Evolutionary conservation across 1,140 invertebrate species (phyloP).

Genomic region (Hyles vespertilio): DNA sequence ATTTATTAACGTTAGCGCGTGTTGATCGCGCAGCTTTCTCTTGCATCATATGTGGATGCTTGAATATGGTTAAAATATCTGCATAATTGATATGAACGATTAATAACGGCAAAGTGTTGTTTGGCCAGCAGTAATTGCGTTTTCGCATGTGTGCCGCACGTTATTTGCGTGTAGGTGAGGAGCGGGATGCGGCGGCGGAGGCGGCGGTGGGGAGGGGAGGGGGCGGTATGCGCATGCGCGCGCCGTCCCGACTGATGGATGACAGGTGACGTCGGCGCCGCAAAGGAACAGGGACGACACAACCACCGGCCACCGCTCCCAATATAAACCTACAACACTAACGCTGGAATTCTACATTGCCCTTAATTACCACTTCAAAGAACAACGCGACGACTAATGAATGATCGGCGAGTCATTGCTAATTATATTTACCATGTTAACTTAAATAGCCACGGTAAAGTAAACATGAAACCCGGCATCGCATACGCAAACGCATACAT

Average conservation of each 20-base stretch:
- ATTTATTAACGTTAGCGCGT: background rate
- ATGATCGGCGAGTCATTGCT: constrained; percentile 9
- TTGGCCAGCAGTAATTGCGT: background rate
- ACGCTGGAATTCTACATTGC: constrained; percentile 22
- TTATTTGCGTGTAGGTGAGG: background rate
- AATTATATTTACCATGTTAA: background rate
- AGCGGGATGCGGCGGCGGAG: background rate
- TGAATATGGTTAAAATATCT: too few relatives aligned
- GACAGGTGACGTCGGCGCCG: constrained; percentile 70
- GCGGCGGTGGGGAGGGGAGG: too few relatives aligned
- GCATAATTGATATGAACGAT: too few relatives aligned
- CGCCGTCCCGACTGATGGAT: constrained; percentile 69
- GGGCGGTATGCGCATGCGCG: constrained; percentile 54
- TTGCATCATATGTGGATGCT: too few relatives aligned
- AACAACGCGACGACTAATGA: constrained; percentile 21
- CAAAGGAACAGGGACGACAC: constrained; percentile 36
- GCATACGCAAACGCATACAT: too few relatives aligned
- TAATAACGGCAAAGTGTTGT: too few relatives aligned
- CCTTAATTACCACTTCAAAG: constrained; percentile 34
- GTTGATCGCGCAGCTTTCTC: too few relatives aligned
- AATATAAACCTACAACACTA: constrained; percentile 25
- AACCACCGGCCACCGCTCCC: constrained; percentile 20
- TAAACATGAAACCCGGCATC: too few relatives aligned
- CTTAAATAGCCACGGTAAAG: too few relatives aligned
- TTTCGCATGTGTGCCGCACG: constrained; percentile 22